phyloP scores from a whole-genome alignment of 2,113 vertebrate genomes.

The Copsychus sechellarum region DNA sequence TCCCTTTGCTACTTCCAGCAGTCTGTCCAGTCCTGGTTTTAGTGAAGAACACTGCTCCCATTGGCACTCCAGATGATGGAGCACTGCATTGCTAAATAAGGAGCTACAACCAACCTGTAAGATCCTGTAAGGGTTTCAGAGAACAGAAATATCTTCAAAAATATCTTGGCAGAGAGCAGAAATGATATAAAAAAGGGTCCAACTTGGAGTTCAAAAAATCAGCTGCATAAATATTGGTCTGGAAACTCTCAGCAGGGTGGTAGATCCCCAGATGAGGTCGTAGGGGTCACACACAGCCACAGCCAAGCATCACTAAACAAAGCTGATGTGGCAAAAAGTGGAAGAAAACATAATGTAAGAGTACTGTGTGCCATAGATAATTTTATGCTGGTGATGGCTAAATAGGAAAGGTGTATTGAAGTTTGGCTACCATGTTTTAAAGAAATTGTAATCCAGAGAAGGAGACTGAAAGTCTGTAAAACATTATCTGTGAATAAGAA shows the following conservation, averaged over 20 bases:
- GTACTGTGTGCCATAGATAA: background rate
- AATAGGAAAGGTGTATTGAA: background rate
- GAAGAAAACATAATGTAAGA: background rate
- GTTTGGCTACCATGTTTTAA: background rate
- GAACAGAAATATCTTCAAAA: background rate
- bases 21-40: background rate
- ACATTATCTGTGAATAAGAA: background rate
- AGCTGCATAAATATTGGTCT: background rate
- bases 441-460: background rate
- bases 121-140: background rate
- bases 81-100: background rate
- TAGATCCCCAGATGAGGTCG: background rate
- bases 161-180: background rate
- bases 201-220: background rate
- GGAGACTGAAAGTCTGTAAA: background rate
- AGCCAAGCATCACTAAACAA: background rate
- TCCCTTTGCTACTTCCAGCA: background rate
- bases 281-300: background rate
- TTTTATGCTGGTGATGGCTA: background rate
- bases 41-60: background rate
- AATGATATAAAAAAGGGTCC: background rate
- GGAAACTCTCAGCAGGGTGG: background rate
- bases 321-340: background rate
- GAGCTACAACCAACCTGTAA: background rate
- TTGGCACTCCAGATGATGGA: background rate